Conservation (phyloP, 1,140 invertebrate genomes). For the Lasioglossum baleicum region DNA sequence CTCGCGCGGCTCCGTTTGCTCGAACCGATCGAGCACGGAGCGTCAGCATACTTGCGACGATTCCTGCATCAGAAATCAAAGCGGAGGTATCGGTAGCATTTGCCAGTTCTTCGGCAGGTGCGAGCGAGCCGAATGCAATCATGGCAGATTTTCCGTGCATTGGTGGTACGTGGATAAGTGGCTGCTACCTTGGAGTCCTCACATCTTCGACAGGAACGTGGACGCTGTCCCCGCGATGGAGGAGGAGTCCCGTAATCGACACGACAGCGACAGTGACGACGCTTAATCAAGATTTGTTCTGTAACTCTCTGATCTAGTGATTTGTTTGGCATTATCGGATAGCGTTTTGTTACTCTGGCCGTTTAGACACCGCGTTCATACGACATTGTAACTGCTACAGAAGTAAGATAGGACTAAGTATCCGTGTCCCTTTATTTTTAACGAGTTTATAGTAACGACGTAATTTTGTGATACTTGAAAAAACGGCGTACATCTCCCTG, state of each 20-base stretch:
- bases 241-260: slow-evolving; percentile 60
- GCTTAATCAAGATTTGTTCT: slow-evolving; percentile 36
- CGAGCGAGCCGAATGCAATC: slow-evolving; percentile 71
- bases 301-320: neutral
- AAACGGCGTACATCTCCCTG: neutral
- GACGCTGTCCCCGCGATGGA: slow-evolving; percentile 53
- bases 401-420: neutral
- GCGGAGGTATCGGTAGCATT: slow-evolving; percentile 61
- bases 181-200: slow-evolving; percentile 69
- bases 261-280: slow-evolving; percentile 73
- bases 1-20: slow-evolving; percentile 57
- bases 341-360: neutral
- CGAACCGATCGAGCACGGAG: slow-evolving; percentile 45
- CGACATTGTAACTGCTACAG: neutral
- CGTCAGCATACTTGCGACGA: slow-evolving; percentile 75
- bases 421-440: neutral
- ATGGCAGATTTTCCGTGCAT: slow-evolving; percentile 69
- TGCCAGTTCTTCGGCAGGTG: slow-evolving; percentile 70
- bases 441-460: slow-evolving; percentile 4
- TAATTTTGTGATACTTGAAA: slow-evolving; percentile 34
- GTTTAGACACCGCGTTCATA: neutral
- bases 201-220: slow-evolving; percentile 66
- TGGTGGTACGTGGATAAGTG: slow-evolving; percentile 77
- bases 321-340: neutral
- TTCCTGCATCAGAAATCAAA: slow-evolving; percentile 73